Conservation (phyloP, 2,113 vertebrate species). For the Electrona antarctica region DNA sequence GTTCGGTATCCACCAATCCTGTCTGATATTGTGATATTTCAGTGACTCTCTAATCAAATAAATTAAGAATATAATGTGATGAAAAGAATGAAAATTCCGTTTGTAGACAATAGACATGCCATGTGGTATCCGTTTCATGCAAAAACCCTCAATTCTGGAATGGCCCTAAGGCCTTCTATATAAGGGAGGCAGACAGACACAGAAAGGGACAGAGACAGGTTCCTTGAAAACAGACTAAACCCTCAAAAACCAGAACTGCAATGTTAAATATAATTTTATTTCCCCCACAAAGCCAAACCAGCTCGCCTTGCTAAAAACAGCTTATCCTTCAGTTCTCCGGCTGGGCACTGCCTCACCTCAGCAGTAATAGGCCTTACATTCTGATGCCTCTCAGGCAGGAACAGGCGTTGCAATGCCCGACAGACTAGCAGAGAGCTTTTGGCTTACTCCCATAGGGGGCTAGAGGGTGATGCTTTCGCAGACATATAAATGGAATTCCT, state of each 20-base stretch:
- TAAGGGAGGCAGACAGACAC: background rate
- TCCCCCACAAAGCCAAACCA: background rate
- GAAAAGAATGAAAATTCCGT: too few relatives aligned
- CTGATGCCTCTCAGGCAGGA: constrained; percentile 13
- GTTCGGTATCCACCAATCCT: too few relatives aligned
- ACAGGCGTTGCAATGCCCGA: constrained; percentile 36
- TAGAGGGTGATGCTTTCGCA: constrained; percentile 39
- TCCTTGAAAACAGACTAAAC: constrained; percentile 1
- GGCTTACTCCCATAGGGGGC: constrained; percentile 34
- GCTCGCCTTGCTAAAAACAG: background rate
- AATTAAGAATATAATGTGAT: too few relatives aligned
- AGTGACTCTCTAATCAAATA: too few relatives aligned
- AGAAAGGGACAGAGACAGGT: background rate
- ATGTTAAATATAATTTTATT: background rate
- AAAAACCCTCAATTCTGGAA: too few relatives aligned
- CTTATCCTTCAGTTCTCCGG: constrained; percentile 1
- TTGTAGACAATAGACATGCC: too few relatives aligned
- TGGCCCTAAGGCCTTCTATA: too few relatives aligned
- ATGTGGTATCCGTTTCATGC: too few relatives aligned
- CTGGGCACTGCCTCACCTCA: constrained; percentile 8
- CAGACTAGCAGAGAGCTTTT: constrained; percentile 40
- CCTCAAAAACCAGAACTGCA: background rate
- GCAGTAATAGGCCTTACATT: background rate
- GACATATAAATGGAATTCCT: constrained; percentile 58
- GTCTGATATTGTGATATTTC: too few relatives aligned